Evolutionary conservation across 2,113 vertebrate species (phyloP).

Genomic region (Platysteira castanea): DNA sequence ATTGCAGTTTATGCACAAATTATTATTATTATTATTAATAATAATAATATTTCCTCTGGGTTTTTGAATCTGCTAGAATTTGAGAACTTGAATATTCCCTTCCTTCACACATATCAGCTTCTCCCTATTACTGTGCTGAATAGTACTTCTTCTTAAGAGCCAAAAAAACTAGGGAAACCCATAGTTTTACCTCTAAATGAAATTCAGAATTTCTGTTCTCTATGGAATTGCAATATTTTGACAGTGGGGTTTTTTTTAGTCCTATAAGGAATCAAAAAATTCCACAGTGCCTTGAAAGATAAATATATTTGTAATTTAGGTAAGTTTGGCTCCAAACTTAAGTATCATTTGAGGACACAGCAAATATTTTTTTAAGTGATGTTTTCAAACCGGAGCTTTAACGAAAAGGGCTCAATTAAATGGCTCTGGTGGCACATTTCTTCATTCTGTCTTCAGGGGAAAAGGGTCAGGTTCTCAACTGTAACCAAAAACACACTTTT

Average conservation of each 20-base stretch:
- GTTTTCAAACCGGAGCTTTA: not conserved
- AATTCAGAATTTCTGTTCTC: not conserved
- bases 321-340: not conserved
- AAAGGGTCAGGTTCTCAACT: not conserved
- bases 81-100: not conserved
- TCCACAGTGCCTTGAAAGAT: not conserved
- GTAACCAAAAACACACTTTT: not conserved
- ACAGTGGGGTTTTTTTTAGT: not conserved
- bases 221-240: not conserved
- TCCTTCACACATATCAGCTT: not conserved
- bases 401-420: not conserved
- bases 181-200: not conserved
- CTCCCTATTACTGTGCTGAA: not conserved
- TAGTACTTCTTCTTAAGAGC: not conserved
- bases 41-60: fast-evolving
- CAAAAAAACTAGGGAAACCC: not conserved
- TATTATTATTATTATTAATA: no score
- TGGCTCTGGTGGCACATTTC: not conserved
- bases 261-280: not conserved
- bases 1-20: not conserved
- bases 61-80: not conserved
- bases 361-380: not conserved
- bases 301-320: not conserved
- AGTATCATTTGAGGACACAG: not conserved
- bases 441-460: not conserved